phyloP scores from a whole-genome alignment of 2,113 vertebrate species.

The Piprites chloris region DNA sequence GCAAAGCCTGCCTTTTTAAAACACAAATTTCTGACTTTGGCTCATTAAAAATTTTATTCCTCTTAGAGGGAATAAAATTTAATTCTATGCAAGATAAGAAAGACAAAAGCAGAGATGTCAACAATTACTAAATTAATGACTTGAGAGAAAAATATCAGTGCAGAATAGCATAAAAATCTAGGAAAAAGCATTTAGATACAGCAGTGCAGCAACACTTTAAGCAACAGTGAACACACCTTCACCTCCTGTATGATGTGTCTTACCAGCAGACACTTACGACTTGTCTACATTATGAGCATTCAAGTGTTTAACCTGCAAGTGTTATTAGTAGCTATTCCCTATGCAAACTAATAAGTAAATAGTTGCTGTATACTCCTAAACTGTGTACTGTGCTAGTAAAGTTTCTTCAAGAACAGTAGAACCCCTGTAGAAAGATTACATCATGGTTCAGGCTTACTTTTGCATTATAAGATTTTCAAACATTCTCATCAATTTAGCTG shows the following conservation, averaged over 20 bases:
- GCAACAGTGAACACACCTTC: not conserved
- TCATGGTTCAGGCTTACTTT: not conserved
- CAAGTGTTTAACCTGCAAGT: not conserved
- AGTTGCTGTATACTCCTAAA: not conserved
- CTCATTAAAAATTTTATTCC: not conserved
- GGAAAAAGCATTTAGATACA: rapidly evolving
- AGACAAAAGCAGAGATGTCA: not conserved
- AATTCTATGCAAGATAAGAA: not conserved
- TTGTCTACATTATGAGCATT: not conserved
- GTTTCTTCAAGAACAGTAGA: not conserved
- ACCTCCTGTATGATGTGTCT: not conserved
- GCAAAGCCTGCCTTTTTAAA: not conserved
- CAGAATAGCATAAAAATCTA: not conserved
- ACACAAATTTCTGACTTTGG: not conserved
- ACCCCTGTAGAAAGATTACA: not conserved
- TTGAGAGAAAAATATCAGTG: not conserved
- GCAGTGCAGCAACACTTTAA: not conserved
- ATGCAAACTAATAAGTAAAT: not conserved
- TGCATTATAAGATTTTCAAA: not conserved
- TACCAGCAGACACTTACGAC: not conserved
- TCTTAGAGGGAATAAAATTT: not conserved
- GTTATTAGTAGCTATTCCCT: not conserved
- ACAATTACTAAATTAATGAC: not conserved
- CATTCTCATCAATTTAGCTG: not conserved
- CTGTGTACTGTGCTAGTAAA: not conserved